Percentiles rank a stretch among this genome's conserved stretches.
phyloP scores from a whole-genome alignment of 2,797 vertebrate species.

The Hylomyscus alleni region DNA sequence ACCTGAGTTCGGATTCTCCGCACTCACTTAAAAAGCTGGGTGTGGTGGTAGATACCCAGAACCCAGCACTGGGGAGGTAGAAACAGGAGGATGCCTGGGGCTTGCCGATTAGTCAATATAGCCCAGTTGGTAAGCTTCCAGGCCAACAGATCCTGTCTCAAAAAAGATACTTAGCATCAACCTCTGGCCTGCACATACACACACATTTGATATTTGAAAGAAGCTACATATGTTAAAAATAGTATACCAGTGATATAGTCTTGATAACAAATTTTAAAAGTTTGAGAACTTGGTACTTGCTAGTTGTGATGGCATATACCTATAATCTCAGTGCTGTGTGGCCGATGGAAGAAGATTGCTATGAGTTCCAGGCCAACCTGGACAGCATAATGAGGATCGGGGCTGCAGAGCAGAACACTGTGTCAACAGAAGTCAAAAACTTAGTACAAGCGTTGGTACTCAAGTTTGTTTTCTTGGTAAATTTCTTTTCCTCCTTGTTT shows the following conservation, averaged over 20 bases:
- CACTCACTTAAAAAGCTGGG: background rate
- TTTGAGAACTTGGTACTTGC: background rate
- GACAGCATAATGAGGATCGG: background rate
- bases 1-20: background rate
- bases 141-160: background rate
- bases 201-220: conserved; percentile 11
- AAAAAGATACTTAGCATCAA: background rate
- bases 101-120: background rate
- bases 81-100: background rate
- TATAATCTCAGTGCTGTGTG: background rate
- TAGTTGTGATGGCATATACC: background rate
- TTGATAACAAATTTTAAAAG: background rate
- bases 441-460: background rate
- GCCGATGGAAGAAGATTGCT: background rate
- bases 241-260: background rate
- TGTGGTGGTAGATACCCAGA: background rate
- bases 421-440: background rate
- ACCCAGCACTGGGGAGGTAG: background rate
- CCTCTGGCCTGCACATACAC: background rate
- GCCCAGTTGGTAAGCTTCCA: background rate
- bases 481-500: background rate
- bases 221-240: background rate
- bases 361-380: background rate
- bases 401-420: background rate
- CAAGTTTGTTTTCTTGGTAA: background rate